Base-by-base conservation (phyloP, 2,113 vertebrate genomes). In the Pantherophis guttatus region DNA sequence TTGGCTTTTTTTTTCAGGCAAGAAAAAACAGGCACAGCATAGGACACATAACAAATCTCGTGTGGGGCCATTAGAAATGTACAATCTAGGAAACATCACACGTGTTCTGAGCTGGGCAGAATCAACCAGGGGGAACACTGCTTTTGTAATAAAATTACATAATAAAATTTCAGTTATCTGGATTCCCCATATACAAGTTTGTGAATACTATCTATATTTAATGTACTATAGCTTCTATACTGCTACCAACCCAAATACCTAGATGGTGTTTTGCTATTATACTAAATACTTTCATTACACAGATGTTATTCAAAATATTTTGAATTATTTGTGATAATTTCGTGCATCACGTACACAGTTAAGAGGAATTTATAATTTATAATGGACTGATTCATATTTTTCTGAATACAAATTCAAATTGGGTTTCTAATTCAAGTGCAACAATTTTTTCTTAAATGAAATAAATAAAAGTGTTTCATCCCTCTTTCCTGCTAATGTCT, bases 81-180 rank as follows among this genome's bases (percentile, higher is more conserved):
- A 87, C 33, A 15, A 90, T 33, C 26, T 70, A 52, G 4, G 44
- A n/a, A 3, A 53, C 4, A 53, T 17, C 54, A 86, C 8, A 29
- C 6, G 1, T 58, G 44, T 17, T 15, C 39, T 23, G 44, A 8
- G 17, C 2, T 90, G 29, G 19, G 6, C 17, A 91, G 85, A 58
- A 52, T 21, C 39, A 52, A n/a, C 57, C 24, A 44, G 52, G 21
- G 48, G 50, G 11, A 86, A 87, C 44, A 87, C 6, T 52, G 55
- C 44, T 5, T 23, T 39, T 21, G 75, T 44, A 48, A 48, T 48
- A 48, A 48, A 48, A 48, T 48, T 0, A 17, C 86, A 70, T 33
- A 91, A 44, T 85, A 94, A 85, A 59, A 53, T n/a, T 93, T 91
- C 21, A 50, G 24, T 81, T 89, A 89, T 89, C 65, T 89, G 39